Evolutionary conservation across 2,797 vertebrate genomes (phyloP).

Genomic region (Prionace glauca): DNA sequence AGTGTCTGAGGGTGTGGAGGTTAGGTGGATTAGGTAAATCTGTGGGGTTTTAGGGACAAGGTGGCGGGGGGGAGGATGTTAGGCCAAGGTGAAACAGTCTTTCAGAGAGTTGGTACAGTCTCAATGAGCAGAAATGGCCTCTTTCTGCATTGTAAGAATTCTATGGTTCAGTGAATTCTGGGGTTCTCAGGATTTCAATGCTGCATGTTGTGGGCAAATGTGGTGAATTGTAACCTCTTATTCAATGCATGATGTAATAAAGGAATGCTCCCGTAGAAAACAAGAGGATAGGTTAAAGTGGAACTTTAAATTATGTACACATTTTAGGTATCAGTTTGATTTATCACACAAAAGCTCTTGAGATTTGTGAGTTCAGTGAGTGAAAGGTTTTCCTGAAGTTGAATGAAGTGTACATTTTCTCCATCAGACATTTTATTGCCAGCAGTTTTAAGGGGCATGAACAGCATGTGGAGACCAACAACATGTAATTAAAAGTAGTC

Average conservation of each 20-base stretch:
- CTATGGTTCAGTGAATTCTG: too few species aligned
- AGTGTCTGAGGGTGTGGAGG: too few species aligned
- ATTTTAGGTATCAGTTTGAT: background rate
- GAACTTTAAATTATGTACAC: background rate
- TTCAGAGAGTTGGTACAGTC: too few species aligned
- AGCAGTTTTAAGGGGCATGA: background rate
- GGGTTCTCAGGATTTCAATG: too few species aligned
- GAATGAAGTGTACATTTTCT: background rate
- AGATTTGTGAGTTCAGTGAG: background rate
- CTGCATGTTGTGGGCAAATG: background rate
- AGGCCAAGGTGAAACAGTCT: too few species aligned
- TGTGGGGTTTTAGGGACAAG: too few species aligned
- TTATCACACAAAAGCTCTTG: background rate
- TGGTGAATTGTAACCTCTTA: background rate
- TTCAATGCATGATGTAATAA: background rate
- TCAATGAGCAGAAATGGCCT: too few species aligned
- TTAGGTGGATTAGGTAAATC: too few species aligned
- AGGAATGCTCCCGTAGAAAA: background rate
- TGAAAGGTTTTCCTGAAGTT: background rate
- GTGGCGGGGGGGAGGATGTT: too few species aligned
- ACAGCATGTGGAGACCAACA: background rate
- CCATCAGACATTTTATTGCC: background rate
- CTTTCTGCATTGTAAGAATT: too few species aligned
- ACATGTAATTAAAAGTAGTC: background rate
- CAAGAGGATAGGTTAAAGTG: background rate